phyloP scores from a whole-genome alignment of 2,113 vertebrate genomes.

The Felis catus region DNA sequence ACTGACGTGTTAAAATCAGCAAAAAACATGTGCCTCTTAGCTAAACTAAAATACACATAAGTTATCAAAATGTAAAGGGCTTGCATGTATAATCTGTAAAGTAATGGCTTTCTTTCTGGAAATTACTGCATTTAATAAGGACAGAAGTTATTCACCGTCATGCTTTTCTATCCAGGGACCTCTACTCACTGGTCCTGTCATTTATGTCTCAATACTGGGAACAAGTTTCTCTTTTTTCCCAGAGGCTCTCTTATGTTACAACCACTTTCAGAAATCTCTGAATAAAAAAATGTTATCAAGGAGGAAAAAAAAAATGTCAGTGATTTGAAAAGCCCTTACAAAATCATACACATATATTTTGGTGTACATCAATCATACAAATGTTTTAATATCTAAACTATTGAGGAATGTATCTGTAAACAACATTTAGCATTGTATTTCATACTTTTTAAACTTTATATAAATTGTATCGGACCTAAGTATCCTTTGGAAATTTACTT shows the following conservation, averaged over 20 bases:
- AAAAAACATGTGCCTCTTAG: not conserved
- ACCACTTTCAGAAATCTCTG: constrained; percentile 5
- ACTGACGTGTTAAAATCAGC: not conserved
- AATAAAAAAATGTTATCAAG: not conserved
- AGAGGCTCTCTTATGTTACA: not conserved
- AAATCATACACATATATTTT: not conserved
- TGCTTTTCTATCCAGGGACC: not conserved
- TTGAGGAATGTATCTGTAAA: not conserved
- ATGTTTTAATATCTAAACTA: not conserved
- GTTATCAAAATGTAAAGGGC: not conserved
- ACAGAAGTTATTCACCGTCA: not conserved
- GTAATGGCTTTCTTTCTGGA: not conserved
- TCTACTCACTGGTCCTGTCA: not conserved
- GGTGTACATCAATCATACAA: not conserved
- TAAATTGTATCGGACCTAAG: not conserved
- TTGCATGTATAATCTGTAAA: not conserved
- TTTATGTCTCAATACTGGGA: not conserved
- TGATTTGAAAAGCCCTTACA: not conserved
- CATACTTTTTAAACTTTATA: not conserved
- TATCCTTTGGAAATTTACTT: not conserved
- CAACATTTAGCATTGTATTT: not conserved
- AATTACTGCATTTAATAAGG: not conserved
- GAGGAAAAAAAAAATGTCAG: not conserved
- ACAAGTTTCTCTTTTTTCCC: not conserved
- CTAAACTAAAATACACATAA: not conserved